Evolutionary conservation across 2,113 vertebrate genomes (phyloP), one percentile per base, ranked within the genome.

Genomic region (Cettia cetti): DNA sequence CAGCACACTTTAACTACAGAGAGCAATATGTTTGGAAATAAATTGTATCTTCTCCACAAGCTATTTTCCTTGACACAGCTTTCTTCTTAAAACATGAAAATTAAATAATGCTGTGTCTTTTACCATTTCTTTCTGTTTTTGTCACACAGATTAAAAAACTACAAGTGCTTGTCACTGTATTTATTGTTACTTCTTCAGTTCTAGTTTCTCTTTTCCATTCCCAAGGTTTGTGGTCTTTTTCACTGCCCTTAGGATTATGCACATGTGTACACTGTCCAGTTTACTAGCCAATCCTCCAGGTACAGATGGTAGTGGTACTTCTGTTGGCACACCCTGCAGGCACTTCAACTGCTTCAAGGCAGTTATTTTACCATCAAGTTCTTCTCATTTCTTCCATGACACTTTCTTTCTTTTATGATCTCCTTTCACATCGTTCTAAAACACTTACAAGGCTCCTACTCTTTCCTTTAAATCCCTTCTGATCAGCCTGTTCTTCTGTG

Each of bases 221-320:
- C 33, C 21, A 37, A 64, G 11, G 42, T 71, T 68, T 83, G 5
- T 63, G 13, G 16, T 53, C 54, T 69, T 90, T 93, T 89, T 33
- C 49, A 60, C 22, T 30, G 14, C 16, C 22, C 3, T 45, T 11
- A 44, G 15, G 22, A 35, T 40, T 77, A 28, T 39, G 53, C 26
- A 5, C 22, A 23, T 0, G 0, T 18, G 15, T 27, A 10, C 7
- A 6, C 5, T 14, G 8, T 66, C 52, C 17, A 9, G n/a, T 70
- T 71, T 39, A 33, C 5, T 19, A 56, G 4, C 23, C 79, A 72
- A 0, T 47, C 16, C 33, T 64, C 53, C 42, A 59, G 52, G 19
- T 40, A 23, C 31, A 88, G 24, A 66, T n/a, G 35, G 42, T 12
- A 49, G 19, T 19, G 22, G 12, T 40, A 60, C 33, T 86, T 70